Percentiles rank a stretch among this genome's conserved stretches.
These are phyloP conservation scores for Vidua macroura DNA, from an alignment of 2,113 vertebrate species.

Conservation along the genomic window DNA sequence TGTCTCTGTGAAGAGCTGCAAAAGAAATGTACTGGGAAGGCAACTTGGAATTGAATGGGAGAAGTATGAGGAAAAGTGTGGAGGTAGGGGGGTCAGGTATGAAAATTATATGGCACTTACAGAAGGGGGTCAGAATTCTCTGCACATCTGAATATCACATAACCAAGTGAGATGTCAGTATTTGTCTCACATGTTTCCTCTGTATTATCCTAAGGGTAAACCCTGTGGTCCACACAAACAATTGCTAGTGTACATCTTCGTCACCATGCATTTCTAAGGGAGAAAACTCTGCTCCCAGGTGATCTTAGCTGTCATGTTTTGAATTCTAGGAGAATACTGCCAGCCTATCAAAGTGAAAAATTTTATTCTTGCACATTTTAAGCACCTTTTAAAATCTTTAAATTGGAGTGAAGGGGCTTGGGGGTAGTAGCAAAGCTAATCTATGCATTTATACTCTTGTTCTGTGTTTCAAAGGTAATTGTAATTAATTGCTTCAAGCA, in stretches of 20 bases:
- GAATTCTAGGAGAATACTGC: background rate
- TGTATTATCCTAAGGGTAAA: background rate
- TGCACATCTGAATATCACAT: background rate
- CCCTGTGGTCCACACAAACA: background rate
- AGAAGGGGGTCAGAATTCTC: background rate
- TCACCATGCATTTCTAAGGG: background rate
- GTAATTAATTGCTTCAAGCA: conserved; percentile 18
- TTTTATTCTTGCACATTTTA: background rate
- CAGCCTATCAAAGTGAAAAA: background rate
- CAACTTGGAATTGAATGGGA: background rate
- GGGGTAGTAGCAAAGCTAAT: background rate
- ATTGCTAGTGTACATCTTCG: background rate
- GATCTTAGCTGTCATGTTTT: background rate
- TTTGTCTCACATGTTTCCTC: background rate
- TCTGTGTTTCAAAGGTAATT: conserved; percentile 10
- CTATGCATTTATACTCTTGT: background rate
- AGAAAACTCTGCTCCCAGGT: background rate
- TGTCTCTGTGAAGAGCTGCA: background rate
- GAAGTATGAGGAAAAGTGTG: background rate
- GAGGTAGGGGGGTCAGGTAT: background rate
- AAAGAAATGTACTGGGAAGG: background rate
- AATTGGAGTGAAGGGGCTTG: background rate
- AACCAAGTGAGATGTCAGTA: background rate
- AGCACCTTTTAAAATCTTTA: background rate
- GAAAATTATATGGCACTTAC: background rate